Conservation (phyloP, 2,888 invertebrate species). For the Anthophora plumipes region DNA sequence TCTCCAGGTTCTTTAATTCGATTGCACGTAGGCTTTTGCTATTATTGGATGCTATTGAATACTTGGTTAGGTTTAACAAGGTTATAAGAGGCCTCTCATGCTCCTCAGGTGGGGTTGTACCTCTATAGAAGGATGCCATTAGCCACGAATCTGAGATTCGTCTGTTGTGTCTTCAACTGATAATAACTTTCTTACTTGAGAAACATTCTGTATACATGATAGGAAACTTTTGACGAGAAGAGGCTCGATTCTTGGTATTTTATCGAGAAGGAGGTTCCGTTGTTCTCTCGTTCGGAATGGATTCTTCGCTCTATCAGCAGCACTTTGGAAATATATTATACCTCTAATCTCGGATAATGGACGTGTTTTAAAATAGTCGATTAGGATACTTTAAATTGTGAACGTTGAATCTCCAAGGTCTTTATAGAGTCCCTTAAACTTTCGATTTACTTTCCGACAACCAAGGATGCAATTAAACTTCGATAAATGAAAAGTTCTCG, state of each 20-base stretch:
- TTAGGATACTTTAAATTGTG: neutral
- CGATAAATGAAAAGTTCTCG: too few relatives aligned
- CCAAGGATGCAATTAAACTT: neutral
- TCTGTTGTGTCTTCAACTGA: too few relatives aligned
- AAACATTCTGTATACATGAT: neutral
- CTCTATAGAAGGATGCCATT: neutral
- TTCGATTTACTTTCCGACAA: neutral
- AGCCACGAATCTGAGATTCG: neutral
- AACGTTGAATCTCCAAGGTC: neutral
- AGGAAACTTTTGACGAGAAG: neutral
- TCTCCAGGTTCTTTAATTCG: neutral
- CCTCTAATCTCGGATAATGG: constrained; percentile 19
- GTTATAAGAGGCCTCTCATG: too few relatives aligned
- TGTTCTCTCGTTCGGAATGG: neutral
- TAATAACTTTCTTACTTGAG: too few relatives aligned
- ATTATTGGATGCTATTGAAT: neutral
- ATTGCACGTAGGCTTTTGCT: neutral
- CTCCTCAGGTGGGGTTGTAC: too few relatives aligned
- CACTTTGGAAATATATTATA: constrained; percentile 1
- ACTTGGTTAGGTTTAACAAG: neutral
- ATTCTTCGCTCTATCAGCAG: neutral
- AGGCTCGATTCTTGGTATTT: neutral
- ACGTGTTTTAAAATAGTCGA: neutral
- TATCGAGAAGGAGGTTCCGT: neutral
- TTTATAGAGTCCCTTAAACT: neutral